These are phyloP conservation scores for Neotoxoptera formosana DNA, from an alignment of 1,140 invertebrate genomes.

Conservation along the genomic window DNA sequence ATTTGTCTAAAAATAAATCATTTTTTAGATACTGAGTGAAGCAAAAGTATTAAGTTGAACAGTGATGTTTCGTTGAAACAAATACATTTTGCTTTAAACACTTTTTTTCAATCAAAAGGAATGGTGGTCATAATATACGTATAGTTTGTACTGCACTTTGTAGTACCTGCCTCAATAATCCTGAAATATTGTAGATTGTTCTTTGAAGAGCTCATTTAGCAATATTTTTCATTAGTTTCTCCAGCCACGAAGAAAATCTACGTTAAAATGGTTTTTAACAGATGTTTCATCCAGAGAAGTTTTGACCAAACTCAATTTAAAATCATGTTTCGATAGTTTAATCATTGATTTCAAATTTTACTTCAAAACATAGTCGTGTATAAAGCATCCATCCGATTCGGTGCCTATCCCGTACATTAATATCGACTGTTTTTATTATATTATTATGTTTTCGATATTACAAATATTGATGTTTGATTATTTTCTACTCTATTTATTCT, in stretches of 20 bases:
- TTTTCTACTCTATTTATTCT: no score
- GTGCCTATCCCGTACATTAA: not conserved
- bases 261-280: not conserved
- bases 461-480: no score
- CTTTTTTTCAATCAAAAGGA: not conserved
- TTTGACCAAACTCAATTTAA: not conserved
- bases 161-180: not conserved
- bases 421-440: not conserved
- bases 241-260: not conserved
- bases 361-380: no score
- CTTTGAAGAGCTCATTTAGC: not conserved
- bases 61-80: not conserved
- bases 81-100: not conserved
- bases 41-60: not conserved
- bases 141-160: not conserved
- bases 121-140: no score
- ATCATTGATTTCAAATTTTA: not conserved
- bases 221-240: not conserved
- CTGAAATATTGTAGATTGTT: not conserved
- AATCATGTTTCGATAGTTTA: not conserved
- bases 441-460: not conserved
- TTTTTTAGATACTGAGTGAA: not conserved
- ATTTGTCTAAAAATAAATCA: not conserved
- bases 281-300: not conserved
- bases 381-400: not conserved